Conservation (phyloP, 64 coral and sea anemone species). For the Stichodactyla helianthus region DNA sequence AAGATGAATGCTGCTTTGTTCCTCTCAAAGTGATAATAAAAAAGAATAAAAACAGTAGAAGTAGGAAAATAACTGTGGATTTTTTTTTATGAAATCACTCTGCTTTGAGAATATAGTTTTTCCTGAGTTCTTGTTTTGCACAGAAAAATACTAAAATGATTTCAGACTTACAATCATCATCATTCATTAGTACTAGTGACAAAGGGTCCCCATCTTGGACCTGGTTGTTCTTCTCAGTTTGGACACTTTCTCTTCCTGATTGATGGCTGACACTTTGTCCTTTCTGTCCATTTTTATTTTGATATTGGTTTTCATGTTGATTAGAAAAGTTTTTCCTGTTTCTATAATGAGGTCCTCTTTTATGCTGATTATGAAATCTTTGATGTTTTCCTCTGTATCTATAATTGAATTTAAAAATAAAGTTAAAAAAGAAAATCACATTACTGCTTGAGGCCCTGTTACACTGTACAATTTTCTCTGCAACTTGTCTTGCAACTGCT, state of each 20-base stretch:
- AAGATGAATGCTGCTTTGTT: too few species aligned
- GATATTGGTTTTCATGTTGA: background rate
- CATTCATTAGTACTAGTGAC: constrained; percentile 7
- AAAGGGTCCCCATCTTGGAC: constrained; percentile 30
- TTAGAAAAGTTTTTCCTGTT: background rate
- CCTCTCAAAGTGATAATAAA: too few species aligned
- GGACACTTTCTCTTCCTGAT: background rate
- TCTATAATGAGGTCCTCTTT: constrained; percentile 21
- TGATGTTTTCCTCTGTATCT: constrained; percentile 37
- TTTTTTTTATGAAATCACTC: too few species aligned
- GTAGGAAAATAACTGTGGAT: too few species aligned
- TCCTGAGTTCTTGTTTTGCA: background rate
- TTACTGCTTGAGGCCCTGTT: too few species aligned
- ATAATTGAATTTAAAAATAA: background rate
- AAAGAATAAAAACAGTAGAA: too few species aligned
- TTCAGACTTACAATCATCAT: background rate
- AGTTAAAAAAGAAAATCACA: too few species aligned
- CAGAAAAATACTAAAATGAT: background rate
- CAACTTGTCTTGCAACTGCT: background rate
- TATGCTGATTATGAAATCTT: constrained; percentile 2
- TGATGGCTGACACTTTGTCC: background rate
- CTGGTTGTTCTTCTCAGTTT: background rate
- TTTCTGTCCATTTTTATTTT: background rate
- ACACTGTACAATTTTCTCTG: background rate
- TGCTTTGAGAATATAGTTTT: too few species aligned